Evolutionary conservation across 2,797 vertebrate species (phyloP).

Genomic region (Parambassis ranga): DNA sequence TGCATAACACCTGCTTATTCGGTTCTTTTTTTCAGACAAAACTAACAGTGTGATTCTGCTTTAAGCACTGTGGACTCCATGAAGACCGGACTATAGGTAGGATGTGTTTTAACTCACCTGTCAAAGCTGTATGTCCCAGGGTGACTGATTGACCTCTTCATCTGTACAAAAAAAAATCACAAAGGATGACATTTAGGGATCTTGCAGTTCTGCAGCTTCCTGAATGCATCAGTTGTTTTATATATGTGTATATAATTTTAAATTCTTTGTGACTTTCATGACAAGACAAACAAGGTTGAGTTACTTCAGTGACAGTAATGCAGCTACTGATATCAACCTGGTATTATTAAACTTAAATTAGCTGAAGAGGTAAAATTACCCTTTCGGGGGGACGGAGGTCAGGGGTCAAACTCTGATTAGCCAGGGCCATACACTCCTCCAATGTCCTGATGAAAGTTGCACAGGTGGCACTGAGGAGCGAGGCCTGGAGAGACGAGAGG

Average conservation of each 20-base stretch:
- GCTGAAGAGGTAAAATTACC: conserved; percentile 15
- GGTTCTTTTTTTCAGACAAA: not conserved
- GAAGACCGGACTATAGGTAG: no score
- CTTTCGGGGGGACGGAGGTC: conserved; percentile 82
- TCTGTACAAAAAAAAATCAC: conserved; percentile 76
- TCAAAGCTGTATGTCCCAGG: conserved; percentile 91
- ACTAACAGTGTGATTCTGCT: no score
- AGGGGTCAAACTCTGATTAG: conserved; percentile 92
- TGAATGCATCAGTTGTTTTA: no score
- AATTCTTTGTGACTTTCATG: no score
- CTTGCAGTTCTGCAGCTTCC: not conserved
- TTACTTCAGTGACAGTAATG: no score
- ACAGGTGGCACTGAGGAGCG: conserved; percentile 95
- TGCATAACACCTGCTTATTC: not conserved
- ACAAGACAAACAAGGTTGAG: no score
- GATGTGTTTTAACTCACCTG: conserved; percentile 73
- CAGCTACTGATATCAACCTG: no score
- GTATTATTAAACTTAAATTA: not conserved
- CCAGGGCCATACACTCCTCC: conserved; percentile 96
- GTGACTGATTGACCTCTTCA: conserved; percentile 93
- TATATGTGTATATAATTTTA: no score
- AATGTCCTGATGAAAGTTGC: conserved; percentile 95
- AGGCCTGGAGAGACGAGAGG: conserved; percentile 88
- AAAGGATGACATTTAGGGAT: not conserved
- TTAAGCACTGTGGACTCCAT: not conserved